A percentile compares a stretch with the other conserved stretches of the same genome.
Evolutionary conservation across 1,140 invertebrate species (phyloP).

Genomic region (Apis cerana): DNA sequence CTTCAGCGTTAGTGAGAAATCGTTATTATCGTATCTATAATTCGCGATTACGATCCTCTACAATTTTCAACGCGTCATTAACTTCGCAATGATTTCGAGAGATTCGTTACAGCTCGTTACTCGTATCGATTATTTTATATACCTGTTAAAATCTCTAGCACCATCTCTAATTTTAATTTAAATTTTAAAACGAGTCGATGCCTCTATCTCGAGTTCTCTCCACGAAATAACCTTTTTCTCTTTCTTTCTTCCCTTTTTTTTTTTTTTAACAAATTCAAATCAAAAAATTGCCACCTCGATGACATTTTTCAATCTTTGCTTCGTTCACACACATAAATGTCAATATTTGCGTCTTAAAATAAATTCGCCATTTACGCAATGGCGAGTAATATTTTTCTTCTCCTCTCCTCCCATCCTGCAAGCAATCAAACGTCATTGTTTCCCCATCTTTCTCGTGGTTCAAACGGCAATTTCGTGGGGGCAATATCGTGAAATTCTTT

Average conservation of each 20-base stretch:
- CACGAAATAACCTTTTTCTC: neutral
- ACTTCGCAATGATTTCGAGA: neutral
- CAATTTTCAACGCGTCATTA: neutral
- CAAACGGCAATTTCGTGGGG: too few relatives aligned
- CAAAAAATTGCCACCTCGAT: too few relatives aligned
- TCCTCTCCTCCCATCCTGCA: too few relatives aligned
- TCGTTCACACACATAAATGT: too few relatives aligned
- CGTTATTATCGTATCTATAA: neutral
- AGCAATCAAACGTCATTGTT: neutral
- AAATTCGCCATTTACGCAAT: too few relatives aligned
- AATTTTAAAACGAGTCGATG: neutral
- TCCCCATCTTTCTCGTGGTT: neutral
- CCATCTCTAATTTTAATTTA: neutral
- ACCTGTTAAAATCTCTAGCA: neutral
- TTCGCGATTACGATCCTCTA: neutral
- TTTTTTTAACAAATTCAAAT: neutral
- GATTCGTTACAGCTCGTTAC: constrained; percentile 8
- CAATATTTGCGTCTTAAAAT: too few relatives aligned
- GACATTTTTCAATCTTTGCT: too few relatives aligned
- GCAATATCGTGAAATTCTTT: neutral
- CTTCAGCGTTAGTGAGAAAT: neutral
- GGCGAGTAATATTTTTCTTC: too few relatives aligned
- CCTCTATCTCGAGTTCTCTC: neutral
- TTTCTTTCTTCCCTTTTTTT: neutral
- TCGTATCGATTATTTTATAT: neutral